phyloP scores from a whole-genome alignment of 2,113 vertebrate species.

The Formicarius rufipectus region DNA sequence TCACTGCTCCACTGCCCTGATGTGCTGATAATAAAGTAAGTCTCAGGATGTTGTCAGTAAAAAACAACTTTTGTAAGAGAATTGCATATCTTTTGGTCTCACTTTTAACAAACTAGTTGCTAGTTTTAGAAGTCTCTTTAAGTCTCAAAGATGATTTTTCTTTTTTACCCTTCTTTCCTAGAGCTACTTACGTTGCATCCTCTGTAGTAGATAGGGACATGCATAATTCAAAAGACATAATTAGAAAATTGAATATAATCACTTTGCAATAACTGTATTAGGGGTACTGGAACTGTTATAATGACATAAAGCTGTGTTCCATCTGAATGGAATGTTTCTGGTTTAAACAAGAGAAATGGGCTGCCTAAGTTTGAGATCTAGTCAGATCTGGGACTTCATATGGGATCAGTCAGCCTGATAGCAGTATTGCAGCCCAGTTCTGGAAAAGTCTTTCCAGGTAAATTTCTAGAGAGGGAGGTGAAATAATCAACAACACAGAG shows the following conservation, averaged over 20 bases:
- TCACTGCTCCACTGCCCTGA: background rate
- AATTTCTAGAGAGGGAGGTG: background rate
- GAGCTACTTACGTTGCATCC: background rate
- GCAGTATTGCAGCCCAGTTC: background rate
- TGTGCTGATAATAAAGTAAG: background rate
- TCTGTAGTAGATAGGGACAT: background rate
- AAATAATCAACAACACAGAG: background rate
- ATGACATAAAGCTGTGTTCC: background rate
- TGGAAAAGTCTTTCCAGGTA: background rate
- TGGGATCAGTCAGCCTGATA: background rate
- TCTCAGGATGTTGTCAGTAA: background rate
- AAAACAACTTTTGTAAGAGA: background rate
- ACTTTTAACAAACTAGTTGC: background rate
- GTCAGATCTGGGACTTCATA: background rate
- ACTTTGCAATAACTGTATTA: background rate
- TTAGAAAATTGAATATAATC: background rate
- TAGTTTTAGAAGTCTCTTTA: background rate
- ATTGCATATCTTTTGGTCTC: background rate
- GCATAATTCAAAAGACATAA: background rate
- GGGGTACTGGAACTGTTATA: background rate
- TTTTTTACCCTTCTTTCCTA: background rate
- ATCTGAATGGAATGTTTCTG: background rate
- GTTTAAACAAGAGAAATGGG: background rate
- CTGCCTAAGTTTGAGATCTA: background rate
- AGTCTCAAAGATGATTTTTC: background rate